phyloP scores from a whole-genome alignment of 2,888 invertebrate species.

The Cephus spinipes region DNA sequence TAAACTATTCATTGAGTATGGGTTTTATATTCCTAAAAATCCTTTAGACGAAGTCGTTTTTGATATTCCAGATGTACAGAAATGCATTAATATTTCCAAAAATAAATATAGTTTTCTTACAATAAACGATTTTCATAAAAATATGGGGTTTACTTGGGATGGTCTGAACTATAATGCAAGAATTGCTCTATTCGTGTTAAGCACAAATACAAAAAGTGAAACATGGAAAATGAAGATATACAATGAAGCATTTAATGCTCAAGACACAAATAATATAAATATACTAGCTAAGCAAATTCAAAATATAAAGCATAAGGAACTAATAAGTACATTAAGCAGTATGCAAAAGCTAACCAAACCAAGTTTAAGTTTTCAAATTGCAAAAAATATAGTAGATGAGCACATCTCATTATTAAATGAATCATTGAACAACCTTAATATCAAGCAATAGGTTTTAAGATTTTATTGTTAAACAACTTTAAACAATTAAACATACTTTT shows the following conservation, averaged over 20 bases:
- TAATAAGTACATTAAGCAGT: constrained; percentile 28
- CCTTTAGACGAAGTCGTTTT: constrained; percentile 76
- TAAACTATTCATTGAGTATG: constrained; percentile 88
- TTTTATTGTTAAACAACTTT: neutral
- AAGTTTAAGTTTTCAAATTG: constrained; percentile 48
- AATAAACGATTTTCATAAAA: constrained; percentile 72
- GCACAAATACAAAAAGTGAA: constrained; percentile 31
- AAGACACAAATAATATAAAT: constrained; percentile 39
- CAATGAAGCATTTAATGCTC: constrained; percentile 34
- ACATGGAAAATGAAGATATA: constrained; percentile 52
- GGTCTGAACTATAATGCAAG: constrained; percentile 78
- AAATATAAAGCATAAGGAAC: constrained; percentile 36
- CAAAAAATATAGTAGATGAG: constrained; percentile 45
- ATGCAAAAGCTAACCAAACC: constrained; percentile 40
- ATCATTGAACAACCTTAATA: constrained; percentile 12
- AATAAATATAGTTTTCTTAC: constrained; percentile 73
- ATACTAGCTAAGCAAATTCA: constrained; percentile 41
- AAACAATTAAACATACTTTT: neutral
- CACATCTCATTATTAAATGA: constrained; percentile 40
- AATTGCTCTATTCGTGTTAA: constrained; percentile 48
- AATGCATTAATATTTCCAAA: constrained; percentile 61
- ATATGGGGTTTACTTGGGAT: constrained; percentile 73
- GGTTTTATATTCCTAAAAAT: constrained; percentile 81
- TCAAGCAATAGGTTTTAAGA: neutral
- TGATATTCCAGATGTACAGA: constrained; percentile 69